Conservation (phyloP, 2,888 invertebrate species). For the Rhyacophila evoluta region DNA sequence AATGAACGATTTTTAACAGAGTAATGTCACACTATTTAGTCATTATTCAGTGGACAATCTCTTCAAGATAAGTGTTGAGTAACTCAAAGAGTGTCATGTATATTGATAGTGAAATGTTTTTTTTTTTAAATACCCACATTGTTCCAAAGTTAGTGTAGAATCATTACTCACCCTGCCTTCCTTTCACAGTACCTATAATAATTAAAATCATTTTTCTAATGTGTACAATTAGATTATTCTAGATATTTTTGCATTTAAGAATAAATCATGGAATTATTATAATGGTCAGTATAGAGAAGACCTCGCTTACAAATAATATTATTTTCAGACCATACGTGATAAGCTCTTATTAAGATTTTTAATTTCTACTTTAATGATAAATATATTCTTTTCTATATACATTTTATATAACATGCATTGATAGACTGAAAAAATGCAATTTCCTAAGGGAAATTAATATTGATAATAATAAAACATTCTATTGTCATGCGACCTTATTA, state of each 20-base stretch:
- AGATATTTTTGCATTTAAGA: background rate
- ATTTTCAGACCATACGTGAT: constrained; percentile 7
- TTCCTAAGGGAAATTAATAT: background rate
- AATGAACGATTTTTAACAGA: background rate
- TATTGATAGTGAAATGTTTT: background rate
- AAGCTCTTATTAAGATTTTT: constrained; percentile 9
- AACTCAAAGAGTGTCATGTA: constrained; percentile 16
- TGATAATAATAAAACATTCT: constrained; percentile 12
- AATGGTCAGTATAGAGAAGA: constrained; percentile 1
- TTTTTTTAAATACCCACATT: background rate
- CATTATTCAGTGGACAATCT: constrained; percentile 1
- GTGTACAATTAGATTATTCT: background rate
- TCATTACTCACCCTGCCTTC: background rate
- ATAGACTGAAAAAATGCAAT: background rate
- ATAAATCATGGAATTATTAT: background rate
- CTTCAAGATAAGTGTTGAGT: background rate
- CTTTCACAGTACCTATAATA: background rate
- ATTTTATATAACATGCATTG: constrained; percentile 10
- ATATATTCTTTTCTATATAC: background rate
- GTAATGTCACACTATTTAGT: background rate
- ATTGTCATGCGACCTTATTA: constrained; percentile 13
- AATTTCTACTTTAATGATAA: background rate
- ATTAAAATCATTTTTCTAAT: background rate
- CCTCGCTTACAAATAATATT: background rate
- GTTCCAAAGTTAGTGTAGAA: constrained; percentile 12